These are phyloP conservation scores for Strongylocentrotus purpuratus DNA, from an alignment of 35 echinoderm and acorn worm species.

Conservation along the genomic window DNA sequence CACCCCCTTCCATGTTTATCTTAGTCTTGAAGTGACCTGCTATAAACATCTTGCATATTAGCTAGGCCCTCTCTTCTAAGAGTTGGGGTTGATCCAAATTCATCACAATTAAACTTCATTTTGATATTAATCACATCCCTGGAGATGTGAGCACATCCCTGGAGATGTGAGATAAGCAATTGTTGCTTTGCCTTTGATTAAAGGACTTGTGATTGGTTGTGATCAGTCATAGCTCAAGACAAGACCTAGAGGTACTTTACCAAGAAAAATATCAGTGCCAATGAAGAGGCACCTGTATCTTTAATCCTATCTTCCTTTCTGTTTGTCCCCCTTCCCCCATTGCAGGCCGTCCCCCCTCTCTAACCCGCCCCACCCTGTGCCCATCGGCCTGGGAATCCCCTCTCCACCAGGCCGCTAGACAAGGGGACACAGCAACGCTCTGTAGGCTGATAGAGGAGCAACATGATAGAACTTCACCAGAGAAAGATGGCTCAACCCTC, in stretches of 20 bases:
- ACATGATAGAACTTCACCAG: slow-evolving; percentile 60
- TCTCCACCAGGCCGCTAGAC: slow-evolving; percentile 78
- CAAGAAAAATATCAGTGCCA: not conserved
- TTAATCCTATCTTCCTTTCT: not conserved
- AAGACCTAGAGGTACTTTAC: not conserved
- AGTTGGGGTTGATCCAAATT: no score
- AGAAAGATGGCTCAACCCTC: slow-evolving; percentile 95
- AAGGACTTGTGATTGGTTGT: no score
- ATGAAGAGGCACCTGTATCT: not conserved
- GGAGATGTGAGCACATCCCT: no score
- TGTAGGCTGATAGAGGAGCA: slow-evolving; percentile 94
- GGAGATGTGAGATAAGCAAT: no score
- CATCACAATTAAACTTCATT: no score
- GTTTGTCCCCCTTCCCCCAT: not conserved
- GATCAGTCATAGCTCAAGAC: no score
- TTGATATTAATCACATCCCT: no score
- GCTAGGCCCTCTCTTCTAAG: not conserved
- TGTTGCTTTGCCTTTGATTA: no score
- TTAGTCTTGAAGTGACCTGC: not conserved
- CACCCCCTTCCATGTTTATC: not conserved
- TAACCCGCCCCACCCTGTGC: slow-evolving; percentile 71
- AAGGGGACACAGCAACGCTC: slow-evolving; percentile 81
- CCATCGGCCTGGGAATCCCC: slow-evolving; percentile 63
- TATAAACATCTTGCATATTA: not conserved
- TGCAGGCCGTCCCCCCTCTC: slow-evolving; percentile 74